Base-by-base conservation (phyloP, 2,797 vertebrate genomes). In the Pangasius sanitwongsei region DNA sequence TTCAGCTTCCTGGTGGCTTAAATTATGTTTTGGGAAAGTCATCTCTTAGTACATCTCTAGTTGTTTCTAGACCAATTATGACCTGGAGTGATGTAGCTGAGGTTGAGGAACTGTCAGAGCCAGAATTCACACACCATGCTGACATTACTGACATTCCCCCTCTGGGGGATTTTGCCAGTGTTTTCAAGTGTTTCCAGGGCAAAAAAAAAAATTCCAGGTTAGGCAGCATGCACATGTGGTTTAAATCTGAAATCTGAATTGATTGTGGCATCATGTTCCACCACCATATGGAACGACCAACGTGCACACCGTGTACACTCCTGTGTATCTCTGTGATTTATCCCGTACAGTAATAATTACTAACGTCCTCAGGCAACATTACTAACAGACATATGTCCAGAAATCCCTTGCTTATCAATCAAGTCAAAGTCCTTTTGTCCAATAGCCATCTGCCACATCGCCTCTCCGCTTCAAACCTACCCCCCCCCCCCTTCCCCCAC, bases 231-330 rank as follows among this genome's bases (percentile, higher is more conserved):
- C 25, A 77, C 6, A 78, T 48, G 1, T 0, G 28, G 28, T 55
- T n/a, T 3, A 78, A 53, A 78, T 74, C 75, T 78, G 50, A 78
- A 53, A 78, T 74, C 75, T 78, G 50, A 31, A 53, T n/a, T 31
- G 48, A n/a, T 37, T 23, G 9, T 23, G 16, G n/a, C 53, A 57
- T 23, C 78, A 23, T 37, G 53, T 57, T 25, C 7, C 55, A 59
- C 53, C 78, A 81, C 53, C 20, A 57, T 57, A 81, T 80, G 18
- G 53, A 59, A 34, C 1, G 25, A n/a, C 31, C 9, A 59, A 6
- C 31, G 4, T 12, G 77, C 57, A 7, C 53, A 55, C 31, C 12
- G 57, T 28, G 57, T 28, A 63, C 53, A 12, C 18, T 57, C 31
- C 0, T 8, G 34, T 48, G 44, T 8, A 48, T 37, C 6, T 59